Evolutionary conservation across 2,113 vertebrate species (phyloP).

Genomic region (Megaptera novaeangliae): DNA sequence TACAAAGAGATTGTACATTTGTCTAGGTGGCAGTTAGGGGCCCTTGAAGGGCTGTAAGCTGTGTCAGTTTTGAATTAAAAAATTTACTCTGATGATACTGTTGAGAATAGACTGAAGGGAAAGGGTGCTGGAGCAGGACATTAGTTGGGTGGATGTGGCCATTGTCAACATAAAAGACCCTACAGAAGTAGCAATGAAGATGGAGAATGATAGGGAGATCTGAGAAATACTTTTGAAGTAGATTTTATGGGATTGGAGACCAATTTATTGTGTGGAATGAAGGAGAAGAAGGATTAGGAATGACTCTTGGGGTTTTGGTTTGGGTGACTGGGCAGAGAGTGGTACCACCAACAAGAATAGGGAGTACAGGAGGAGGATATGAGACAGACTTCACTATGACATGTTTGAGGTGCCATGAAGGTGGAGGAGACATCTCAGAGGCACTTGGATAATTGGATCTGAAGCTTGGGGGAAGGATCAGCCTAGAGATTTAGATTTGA

Average conservation of each 20-base stretch:
- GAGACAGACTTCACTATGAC: not conserved
- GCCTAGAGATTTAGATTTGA: not conserved
- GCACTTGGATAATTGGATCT: not conserved
- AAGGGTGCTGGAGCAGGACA: not conserved
- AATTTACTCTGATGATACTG: not conserved
- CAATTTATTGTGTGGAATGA: not conserved
- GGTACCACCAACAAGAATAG: not conserved
- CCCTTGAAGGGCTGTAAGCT: not conserved
- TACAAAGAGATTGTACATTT: not conserved
- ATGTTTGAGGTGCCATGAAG: not conserved
- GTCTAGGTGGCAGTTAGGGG: not conserved
- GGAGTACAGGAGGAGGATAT: not conserved
- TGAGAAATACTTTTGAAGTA: not conserved
- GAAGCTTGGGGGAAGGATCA: not conserved
- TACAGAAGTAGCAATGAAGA: not conserved
- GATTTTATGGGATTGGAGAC: not conserved
- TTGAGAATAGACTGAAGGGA: not conserved
- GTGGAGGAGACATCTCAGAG: not conserved
- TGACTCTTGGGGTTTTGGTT: not conserved
- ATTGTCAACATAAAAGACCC: not conserved
- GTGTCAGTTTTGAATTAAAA: not conserved
- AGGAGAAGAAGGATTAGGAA: not conserved
- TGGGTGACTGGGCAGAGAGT: not conserved
- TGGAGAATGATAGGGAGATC: not conserved
- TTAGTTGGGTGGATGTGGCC: not conserved